These are phyloP conservation scores for Microplitis manilae DNA, from an alignment of 2,888 invertebrate species.

Conservation along the genomic window DNA sequence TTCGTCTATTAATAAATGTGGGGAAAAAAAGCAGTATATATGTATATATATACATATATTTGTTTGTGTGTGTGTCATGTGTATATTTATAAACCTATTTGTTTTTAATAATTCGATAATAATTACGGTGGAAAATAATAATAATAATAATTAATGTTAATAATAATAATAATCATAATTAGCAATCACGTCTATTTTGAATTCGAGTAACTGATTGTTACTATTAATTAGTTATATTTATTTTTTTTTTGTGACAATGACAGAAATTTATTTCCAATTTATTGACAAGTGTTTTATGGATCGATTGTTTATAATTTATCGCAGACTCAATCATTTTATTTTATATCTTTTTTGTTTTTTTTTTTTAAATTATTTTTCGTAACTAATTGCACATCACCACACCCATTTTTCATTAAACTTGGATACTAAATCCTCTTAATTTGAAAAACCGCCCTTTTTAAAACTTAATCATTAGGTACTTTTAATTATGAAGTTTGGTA, in stretches of 20 bases:
- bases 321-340: slow-evolving; percentile 38
- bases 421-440: slow-evolving; percentile 25
- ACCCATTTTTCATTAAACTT: slow-evolving; percentile 25
- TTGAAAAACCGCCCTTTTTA: slow-evolving; percentile 28
- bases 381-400: slow-evolving; percentile 46
- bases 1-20: slow-evolving; percentile 56
- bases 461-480: slow-evolving; percentile 69
- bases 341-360: slow-evolving; percentile 34
- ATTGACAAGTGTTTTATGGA: slow-evolving; percentile 42
- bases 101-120: slow-evolving; percentile 53
- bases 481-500: slow-evolving; percentile 71
- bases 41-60: slow-evolving; percentile 42
- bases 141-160: slow-evolving; percentile 23
- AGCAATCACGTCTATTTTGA: slow-evolving; percentile 5
- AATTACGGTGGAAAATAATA: slow-evolving; percentile 54
- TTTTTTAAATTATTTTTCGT: background rate
- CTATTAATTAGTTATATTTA: slow-evolving; percentile 20
- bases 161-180: background rate
- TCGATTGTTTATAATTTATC: slow-evolving; percentile 52
- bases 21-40: slow-evolving; percentile 50
- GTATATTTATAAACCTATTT: slow-evolving; percentile 53
- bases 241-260: slow-evolving; percentile 34
- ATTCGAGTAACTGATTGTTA: slow-evolving; percentile 6
- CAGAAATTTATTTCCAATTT: background rate
- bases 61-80: background rate